Base-by-base conservation (phyloP, 1,140 invertebrate genomes). In the Yoshiicerus persimilis region DNA sequence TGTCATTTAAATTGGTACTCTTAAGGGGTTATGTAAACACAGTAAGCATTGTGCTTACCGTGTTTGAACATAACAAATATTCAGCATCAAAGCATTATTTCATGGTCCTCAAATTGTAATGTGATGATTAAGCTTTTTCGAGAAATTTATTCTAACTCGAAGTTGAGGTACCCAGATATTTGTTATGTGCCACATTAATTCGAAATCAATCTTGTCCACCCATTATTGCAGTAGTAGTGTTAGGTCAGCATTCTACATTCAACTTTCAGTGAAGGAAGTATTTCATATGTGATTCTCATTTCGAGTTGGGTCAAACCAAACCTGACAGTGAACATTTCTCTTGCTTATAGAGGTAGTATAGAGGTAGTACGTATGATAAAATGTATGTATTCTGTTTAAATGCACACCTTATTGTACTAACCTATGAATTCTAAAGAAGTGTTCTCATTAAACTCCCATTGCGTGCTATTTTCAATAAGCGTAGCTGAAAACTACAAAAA, bases 261-360 rank as follows among this genome's bases (percentile, higher is more conserved):
- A 11, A 4, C 39, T 2, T 13, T 41, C 20, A 47, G 16, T 11
- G 11, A 20, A 56, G 1, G 20, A 56, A 56, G 47, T 56, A 56
- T 56, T 56, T 56, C 47, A 56, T n/a, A n/a, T 2, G 5, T 5
- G n/a, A 56, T n/a, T 56, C 47, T 56, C 47, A 56, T 86, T 86
- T 56, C 47, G 20, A n/a, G 20, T 56, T 56, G 47, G n/a, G 36
- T 20, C 25, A 20, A 86, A 30, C 62, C 32, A 36, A 64, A 30
- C 30, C 34, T 70, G 85, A 64, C 85, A 36, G 23, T 86, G 66
- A 86, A 86, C 85, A 86, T 64, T 32, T 86, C 85, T 36, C 47
- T 86, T 86, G 64, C 32, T 23, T 64, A 70, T 11, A 20, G 23
- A 30, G 62, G 64, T 34, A 23, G 62, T 56, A 70, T 86, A n/a